Percentiles rank a stretch among this genome's conserved stretches.
These are phyloP conservation scores for Geopemphigus sp. DNA, from an alignment of 1,140 invertebrate species.

Conservation along the genomic window DNA sequence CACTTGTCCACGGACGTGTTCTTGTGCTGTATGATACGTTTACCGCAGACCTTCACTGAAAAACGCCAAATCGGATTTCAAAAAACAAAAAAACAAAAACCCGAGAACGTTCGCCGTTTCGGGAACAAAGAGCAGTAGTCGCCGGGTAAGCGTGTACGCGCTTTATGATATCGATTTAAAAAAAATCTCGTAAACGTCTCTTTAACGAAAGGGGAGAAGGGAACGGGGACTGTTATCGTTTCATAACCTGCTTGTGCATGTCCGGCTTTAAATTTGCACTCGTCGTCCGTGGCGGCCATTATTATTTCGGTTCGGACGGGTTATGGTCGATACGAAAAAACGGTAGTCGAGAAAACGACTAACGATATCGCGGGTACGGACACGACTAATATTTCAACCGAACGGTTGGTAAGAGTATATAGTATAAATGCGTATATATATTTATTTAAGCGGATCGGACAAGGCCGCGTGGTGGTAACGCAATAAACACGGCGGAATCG, in stretches of 20 bases:
- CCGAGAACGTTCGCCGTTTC: too few relatives aligned
- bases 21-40: constrained; percentile 88
- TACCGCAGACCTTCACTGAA: constrained; percentile 78
- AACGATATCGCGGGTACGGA: too few relatives aligned
- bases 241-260: constrained; percentile 72
- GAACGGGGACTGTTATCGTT: not conserved
- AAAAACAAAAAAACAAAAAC: not conserved
- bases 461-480: not conserved
- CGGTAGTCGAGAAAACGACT: too few relatives aligned
- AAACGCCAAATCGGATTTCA: not conserved
- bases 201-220: too few relatives aligned
- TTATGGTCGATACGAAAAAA: too few relatives aligned
- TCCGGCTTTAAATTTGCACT: constrained; percentile 70
- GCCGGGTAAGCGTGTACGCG: not conserved
- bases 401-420: too few relatives aligned
- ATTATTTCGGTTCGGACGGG: not conserved
- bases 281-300: constrained; percentile 57
- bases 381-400: too few relatives aligned
- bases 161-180: not conserved
- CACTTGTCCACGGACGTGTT: constrained; percentile 55
- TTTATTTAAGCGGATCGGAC: not conserved
- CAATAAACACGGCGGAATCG: too few relatives aligned
- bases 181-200: too few relatives aligned
- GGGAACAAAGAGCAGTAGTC: too few relatives aligned
- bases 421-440: too few relatives aligned